These are phyloP conservation scores for Oxyruncus cristatus DNA, from an alignment of 2,113 vertebrate genomes.

Conservation along the genomic window DNA sequence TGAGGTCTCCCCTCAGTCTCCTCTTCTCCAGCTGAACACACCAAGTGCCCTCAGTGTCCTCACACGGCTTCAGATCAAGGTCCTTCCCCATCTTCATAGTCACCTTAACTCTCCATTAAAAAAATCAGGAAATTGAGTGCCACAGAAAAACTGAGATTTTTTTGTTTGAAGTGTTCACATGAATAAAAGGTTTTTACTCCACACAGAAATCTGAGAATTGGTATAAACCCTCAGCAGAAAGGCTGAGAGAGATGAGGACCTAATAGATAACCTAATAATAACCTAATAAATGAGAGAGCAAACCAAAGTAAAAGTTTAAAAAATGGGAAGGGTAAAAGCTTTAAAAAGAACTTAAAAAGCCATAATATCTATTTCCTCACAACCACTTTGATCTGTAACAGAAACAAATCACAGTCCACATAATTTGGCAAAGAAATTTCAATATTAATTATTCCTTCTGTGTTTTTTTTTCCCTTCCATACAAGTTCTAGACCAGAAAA, in stretches of 20 bases:
- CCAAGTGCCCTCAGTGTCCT: neutral
- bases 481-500: neutral
- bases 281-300: neutral
- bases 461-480: neutral
- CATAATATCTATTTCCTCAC: neutral
- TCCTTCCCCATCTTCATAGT: neutral
- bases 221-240: neutral
- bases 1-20: no score
- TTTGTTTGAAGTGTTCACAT: neutral
- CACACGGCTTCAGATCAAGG: no score
- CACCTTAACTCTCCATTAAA: neutral
- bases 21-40: neutral
- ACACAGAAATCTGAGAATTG: neutral
- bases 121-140: neutral
- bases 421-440: neutral
- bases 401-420: neutral
- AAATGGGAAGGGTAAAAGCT: neutral
- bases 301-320: neutral
- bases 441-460: neutral
- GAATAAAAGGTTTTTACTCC: neutral
- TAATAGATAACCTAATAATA: neutral
- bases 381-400: neutral
- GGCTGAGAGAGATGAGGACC: neutral
- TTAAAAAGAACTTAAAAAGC: neutral
- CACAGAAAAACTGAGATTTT: neutral